Conservation (phyloP, 1,140 invertebrate genomes). For the Pristionchus pacificus region DNA sequence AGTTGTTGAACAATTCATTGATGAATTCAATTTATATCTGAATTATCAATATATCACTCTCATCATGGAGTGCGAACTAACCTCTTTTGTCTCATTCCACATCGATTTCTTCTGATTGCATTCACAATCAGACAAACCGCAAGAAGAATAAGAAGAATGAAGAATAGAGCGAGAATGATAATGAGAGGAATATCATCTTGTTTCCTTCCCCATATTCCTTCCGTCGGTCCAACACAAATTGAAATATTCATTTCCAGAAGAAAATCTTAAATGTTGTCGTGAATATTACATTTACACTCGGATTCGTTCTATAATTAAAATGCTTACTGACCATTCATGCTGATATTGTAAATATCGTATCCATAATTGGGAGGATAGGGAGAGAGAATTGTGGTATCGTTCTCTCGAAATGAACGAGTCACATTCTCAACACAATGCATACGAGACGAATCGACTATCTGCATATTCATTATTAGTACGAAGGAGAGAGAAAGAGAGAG, state of each 20-base stretch:
- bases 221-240: neutral
- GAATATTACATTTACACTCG: neutral
- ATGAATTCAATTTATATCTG: slow-evolving; percentile 42
- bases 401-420: slow-evolving; percentile 41
- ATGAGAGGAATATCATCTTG: slow-evolving; percentile 11
- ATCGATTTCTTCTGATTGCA: slow-evolving; percentile 26
- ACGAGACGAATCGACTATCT: slow-evolving; percentile 32
- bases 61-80: neutral
- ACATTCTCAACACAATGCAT: slow-evolving; percentile 53
- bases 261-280: slow-evolving; percentile 28
- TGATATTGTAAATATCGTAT: slow-evolving; percentile 46
- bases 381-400: slow-evolving; percentile 48
- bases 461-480: neutral
- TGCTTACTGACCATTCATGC: slow-evolving; percentile 36
- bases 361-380: slow-evolving; percentile 43
- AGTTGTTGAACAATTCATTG: slow-evolving; percentile 43
- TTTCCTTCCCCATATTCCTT: neutral
- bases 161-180: slow-evolving; percentile 14
- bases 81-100: slow-evolving; percentile 26
- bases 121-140: slow-evolving; percentile 9
- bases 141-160: slow-evolving; percentile 20
- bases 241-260: slow-evolving; percentile 2
- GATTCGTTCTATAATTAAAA: neutral
- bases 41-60: neutral
- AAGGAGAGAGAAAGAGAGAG: neutral